A percentile compares a stretch with the other conserved stretches of the same genome.
phyloP scores from a whole-genome alignment of 2,113 vertebrate species.

The Elaphurus davidianus region DNA sequence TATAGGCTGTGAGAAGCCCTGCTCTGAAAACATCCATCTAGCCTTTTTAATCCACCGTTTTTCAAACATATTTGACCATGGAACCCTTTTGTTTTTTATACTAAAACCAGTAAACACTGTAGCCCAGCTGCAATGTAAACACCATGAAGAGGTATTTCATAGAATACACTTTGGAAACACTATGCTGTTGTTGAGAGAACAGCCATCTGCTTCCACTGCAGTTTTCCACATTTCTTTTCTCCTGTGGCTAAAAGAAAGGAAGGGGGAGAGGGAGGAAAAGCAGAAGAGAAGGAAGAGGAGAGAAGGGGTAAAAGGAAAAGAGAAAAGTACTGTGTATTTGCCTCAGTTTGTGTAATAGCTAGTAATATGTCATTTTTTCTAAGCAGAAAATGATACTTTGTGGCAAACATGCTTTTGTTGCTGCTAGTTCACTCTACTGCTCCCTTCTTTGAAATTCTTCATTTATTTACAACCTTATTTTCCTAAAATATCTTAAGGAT shows the following conservation, averaged over 20 bases:
- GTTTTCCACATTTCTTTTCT: not conserved
- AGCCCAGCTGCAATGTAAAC: not conserved
- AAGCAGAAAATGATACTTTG: not conserved
- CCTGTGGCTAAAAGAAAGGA: not conserved
- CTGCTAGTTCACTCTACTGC: not conserved
- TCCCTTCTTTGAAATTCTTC: constrained; percentile 7
- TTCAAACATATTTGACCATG: not conserved
- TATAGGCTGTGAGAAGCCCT: not conserved
- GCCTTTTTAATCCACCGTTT: not conserved
- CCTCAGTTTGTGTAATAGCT: not conserved
- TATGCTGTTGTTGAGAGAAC: not conserved
- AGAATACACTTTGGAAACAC: not conserved
- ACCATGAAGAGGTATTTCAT: not conserved
- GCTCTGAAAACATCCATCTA: not conserved
- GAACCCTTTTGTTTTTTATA: not conserved
- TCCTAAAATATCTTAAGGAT: not conserved
- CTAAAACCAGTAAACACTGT: not conserved
- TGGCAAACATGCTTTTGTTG: not conserved
- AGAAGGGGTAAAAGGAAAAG: not conserved
- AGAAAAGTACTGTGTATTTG: not conserved
- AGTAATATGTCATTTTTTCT: not conserved
- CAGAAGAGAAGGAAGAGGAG: not conserved
- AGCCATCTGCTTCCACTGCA: not conserved
- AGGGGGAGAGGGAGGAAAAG: not conserved
- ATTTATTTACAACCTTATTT: not conserved